Evolutionary conservation across 2,113 vertebrate genomes (phyloP), one percentile per base, ranked within the genome.

Genomic region (Microcebus lehilahytsara): DNA sequence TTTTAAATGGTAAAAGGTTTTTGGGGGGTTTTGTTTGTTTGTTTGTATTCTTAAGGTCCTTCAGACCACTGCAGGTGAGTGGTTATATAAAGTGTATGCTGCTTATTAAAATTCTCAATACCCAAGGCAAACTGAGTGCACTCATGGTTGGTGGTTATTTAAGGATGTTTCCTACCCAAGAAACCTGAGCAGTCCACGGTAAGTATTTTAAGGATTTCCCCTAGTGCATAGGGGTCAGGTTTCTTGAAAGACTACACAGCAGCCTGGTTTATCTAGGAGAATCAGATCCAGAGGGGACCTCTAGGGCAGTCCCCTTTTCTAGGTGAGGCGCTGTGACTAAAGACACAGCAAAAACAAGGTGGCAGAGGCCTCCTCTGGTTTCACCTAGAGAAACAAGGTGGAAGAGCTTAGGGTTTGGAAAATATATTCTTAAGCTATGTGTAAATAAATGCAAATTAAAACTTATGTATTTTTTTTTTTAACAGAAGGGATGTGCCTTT

Each of bases 71-170:
- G 56, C 71, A 75, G 75, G 74, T 86, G 69, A 66, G 46, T 25
- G 11, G 46, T 51, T 71, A 84, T 19, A 60, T 14, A 93, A 77
- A 22, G 23, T 49, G 2, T 3, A 40, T 10, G 1, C 22, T 77
- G 56, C 23, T 96, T 53, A 81, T 71, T 95, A 85, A 64, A 92
- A 93, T 64, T 67, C 49, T 88, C 25, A 72, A 51, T 11, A 51
- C 34, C n/a, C 85, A n/a, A 3, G 30, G 34, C 58, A 91, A 83
- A 92, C 19, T 27, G 1, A n/a, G n/a, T n/a, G 5, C 7, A 42
- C 9, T 49, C 56, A 17, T 11, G 3, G 2, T 60, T 11, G 3
- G 1, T 60, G 51, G 62, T 89, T 40, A 93, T 69, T 78, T 85
- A n/a, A 87, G 51, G 66, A 42, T 72, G 37, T 58, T 56, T 77